phyloP scores from a whole-genome alignment of 2,797 vertebrate species.

The Gouania willdenowi region DNA sequence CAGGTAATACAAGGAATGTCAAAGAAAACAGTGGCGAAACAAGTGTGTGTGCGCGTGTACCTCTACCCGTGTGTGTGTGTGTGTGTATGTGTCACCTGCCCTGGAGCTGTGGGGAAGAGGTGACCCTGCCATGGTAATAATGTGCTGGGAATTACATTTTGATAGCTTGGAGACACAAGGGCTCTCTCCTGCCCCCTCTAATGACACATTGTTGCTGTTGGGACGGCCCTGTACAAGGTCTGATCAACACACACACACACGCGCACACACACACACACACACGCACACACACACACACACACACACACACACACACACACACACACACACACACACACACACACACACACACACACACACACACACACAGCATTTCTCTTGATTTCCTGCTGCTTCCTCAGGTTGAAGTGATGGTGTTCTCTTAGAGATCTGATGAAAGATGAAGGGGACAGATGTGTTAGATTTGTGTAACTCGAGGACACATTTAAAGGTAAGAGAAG shows the following conservation, averaged over 20 bases:
- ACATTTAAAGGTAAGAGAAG: slow-evolving; percentile 5
- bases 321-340: slow-evolving; percentile 25
- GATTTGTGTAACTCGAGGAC: slow-evolving; percentile 19
- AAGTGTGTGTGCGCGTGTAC: slow-evolving; percentile 9
- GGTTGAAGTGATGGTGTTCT: slow-evolving; percentile 17
- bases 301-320: slow-evolving; percentile 28
- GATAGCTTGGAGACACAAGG: slow-evolving; percentile 73
- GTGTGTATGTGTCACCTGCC: slow-evolving; percentile 36
- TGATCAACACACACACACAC: slow-evolving; percentile 60
- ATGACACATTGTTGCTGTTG: slow-evolving; percentile 76
- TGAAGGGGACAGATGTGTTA: slow-evolving; percentile 16
- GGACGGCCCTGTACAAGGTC: slow-evolving; percentile 60
- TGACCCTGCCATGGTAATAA: slow-evolving; percentile 77
- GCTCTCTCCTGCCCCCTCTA: slow-evolving; percentile 76
- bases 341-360: slow-evolving; percentile 32
- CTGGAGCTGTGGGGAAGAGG: slow-evolving; percentile 61
- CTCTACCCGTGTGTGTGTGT: slow-evolving; percentile 1
- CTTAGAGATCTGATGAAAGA: slow-evolving; percentile 25
- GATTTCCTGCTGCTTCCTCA: slow-evolving; percentile 23
- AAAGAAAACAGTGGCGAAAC: slow-evolving; percentile 64
- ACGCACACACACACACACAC: slow-evolving; percentile 7
- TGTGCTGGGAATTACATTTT: slow-evolving; percentile 75
- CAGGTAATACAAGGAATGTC: slow-evolving; percentile 77
- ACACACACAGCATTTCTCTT: slow-evolving; percentile 14
- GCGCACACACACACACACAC: slow-evolving; percentile 8